A percentile compares a stretch with the other conserved stretches of the same genome.
Evolutionary conservation across 2,797 vertebrate species (phyloP).

Genomic region (Sciurus carolinensis): DNA sequence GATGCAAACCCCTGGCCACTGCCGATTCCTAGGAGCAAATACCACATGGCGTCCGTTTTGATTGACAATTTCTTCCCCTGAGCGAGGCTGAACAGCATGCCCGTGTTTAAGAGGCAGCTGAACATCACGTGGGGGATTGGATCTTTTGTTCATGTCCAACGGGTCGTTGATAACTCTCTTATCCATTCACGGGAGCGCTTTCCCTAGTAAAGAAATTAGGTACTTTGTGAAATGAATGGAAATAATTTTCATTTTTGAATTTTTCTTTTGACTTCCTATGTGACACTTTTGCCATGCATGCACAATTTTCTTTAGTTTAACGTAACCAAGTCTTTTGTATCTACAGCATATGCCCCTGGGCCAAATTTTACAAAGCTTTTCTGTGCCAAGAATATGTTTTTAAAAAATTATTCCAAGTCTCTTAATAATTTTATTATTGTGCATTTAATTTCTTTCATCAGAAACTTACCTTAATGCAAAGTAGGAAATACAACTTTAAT

Average conservation of each 20-base stretch:
- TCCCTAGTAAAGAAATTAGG: not conserved
- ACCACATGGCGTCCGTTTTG: not conserved
- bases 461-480: not conserved
- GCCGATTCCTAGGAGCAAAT: not conserved
- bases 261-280: slow-evolving; percentile 20
- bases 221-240: not conserved
- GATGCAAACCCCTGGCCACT: not conserved
- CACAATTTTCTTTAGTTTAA: not conserved
- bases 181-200: not conserved
- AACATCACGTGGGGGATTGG: not conserved
- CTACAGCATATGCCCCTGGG: not conserved
- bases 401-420: not conserved
- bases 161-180: not conserved
- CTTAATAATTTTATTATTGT: slow-evolving; percentile 19
- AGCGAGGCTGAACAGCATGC: not conserved
- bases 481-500: slow-evolving; percentile 4
- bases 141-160: not conserved
- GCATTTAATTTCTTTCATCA: not conserved
- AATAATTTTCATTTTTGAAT: not conserved
- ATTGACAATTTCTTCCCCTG: not conserved
- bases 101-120: not conserved
- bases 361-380: not conserved
- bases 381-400: not conserved
- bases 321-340: not conserved
- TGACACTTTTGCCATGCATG: not conserved